Evolutionary conservation across 2,797 vertebrate species (phyloP), one percentile per base, ranked within the genome.

Genomic region (Anolis apletophallus): DNA sequence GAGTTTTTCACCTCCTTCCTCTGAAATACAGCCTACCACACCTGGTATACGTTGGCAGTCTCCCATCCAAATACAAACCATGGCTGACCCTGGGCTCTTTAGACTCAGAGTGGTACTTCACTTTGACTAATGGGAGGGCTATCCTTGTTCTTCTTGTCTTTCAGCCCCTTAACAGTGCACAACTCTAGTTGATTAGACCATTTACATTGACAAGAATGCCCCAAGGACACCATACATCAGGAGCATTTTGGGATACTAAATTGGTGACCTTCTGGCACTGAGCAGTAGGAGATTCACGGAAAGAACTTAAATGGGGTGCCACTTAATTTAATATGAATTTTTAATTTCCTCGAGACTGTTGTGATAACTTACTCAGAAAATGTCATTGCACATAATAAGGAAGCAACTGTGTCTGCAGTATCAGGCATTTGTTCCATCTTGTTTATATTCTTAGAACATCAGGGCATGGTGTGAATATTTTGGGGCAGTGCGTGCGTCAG

Each of bases 361-460:
- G 92, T 91, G 85, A 92, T 89, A 89, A 93, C 92, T 81, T 82
- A 90, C 83, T 87, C 86, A 87, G 90, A 91, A 91, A 87, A 95
- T 93, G 89, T 90, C 89, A 81, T 81, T 92, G 94, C 86, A 90
- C 85, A 55, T 87, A 92, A 92, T 40, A 91, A 88, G 89, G 89
- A 90, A 93, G 87, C 93, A 94, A 91, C 93, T 92, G 94, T 67
- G 86, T 90, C 93, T 92, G 91, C 93, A 93, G 88, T 88, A 86
- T 92, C 85, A 81, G 87, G 91, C 91, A 93, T 94, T 93, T 94
- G 93, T 91, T 90, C 85, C 87, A 93, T 92, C 91, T 93, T 92
- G 90, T 90, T 67, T 94, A 89, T 94, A 94, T 95, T 93, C 93
- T 93, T 95, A 92, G 93, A 94, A 93, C 91, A 91, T 93, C 91